Evolutionary conservation across 1,140 invertebrate species (phyloP), one percentile per base, ranked within the genome.

Genomic region (Radopholus similis): DNA sequence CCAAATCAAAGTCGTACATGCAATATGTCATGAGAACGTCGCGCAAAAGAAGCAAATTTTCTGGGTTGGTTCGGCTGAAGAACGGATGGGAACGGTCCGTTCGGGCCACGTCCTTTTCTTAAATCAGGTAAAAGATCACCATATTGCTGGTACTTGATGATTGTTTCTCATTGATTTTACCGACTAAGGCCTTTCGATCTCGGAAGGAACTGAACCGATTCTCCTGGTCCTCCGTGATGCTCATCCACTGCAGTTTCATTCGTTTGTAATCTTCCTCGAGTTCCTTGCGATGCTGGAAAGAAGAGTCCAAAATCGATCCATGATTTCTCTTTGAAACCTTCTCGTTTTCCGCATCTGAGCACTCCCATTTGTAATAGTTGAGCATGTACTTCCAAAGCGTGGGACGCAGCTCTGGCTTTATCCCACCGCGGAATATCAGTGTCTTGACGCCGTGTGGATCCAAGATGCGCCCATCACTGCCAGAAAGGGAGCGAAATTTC

Each of bases 1-100:
- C 94, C 66, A 98, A 85, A 86, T 98, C 95, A 85, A 98, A 98
- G 85, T 98, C 96, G 82, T 96, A 97, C 94, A 98, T 97, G n/a
- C 93, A 90, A 83, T 97, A 98, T 0, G 95, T 97, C 91, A 97
- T 95, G 1, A 99, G 86, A 78, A 98, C 92, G 79, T 96, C 91
- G 75, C 90, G 88, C 1, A 98, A 84, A 21, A 90, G 86, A 62
- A 87, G 84, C 34, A 97, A 84, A 85, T 97, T 93, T 9, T 88
- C 87, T 85, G 95, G 95, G 75, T 92, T 88, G 69, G 95, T 91
- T 1, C 92, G 93, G 30, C 89, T 88, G 84, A 90, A 99, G 83
- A 90, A 98, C 9, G 89, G 88, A 78, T 93, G 88, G 4, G 89
- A 90, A 77, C 96, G 86, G 83, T 99, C 96, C 13, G 95, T 98